Base-by-base conservation (phyloP, 2,888 invertebrate species). In the Brenthis daphne region DNA sequence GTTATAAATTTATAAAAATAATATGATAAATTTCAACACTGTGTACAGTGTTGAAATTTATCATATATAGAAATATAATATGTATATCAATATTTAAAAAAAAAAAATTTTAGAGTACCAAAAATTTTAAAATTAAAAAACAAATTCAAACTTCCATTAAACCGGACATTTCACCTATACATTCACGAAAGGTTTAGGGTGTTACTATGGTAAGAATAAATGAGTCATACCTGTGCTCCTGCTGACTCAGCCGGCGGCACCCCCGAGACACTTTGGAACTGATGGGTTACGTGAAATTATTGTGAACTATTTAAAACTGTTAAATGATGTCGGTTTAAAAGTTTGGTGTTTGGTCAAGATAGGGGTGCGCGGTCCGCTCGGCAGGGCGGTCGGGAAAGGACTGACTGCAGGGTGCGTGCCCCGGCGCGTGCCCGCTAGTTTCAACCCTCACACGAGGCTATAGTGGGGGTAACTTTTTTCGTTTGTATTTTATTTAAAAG, bases 281-380 rank as follows among this genome's bases (percentile, higher is more conserved):
- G 64, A 56, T 68, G 57, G 47, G 64, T 64, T 54, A 57, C 47
- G 29, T 54, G 63, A 54, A 54, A 47, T 50, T 57, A 47, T 67
- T 43, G 55, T 67, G 60, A 68, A 66, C 65, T 68, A 43, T 70
- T 69, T 68, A 12, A 70, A 57, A 65, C 48, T 60, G 33, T 55
- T 73, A 64, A 71, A 65, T 69, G 75, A 77, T 73, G 50, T 70
- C 58, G 69, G 69, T 70, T 75, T 67, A 72, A 71, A 77, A 79
- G 77, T 78, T 73, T 65, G 73, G 75, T 78, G 70, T 75, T 72
- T 63, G 20, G 20, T 63, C 43, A 20, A 53, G 53, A 6, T 81
- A 82, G 88, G 90, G 91, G 89, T 88, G 90, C 88, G 87, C 90
- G 88, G 82, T 88, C 89, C 90, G 90, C 88, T 83, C 86, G 69